phyloP scores from a whole-genome alignment of 2,888 invertebrate species.

The Amphipoea oculea region DNA sequence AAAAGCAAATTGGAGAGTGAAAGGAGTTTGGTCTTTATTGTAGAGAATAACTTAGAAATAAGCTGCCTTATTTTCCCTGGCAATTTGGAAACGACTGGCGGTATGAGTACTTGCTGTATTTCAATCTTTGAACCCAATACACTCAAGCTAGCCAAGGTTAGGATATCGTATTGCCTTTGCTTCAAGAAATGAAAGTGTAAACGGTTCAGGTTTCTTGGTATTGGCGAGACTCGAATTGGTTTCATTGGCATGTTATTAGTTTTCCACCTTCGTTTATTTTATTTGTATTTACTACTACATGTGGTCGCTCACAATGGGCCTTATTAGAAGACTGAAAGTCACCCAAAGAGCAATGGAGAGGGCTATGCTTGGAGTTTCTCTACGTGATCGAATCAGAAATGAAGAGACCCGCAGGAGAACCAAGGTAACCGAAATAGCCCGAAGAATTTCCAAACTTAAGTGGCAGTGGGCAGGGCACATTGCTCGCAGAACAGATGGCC shows the following conservation, averaged over 20 bases:
- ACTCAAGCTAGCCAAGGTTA: conserved; percentile 42
- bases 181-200: conserved; percentile 56
- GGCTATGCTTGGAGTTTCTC: no score
- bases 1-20: conserved; percentile 22
- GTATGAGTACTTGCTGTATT: conserved; percentile 53
- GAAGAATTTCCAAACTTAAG: no score
- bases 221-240: conserved; percentile 28
- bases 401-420: no score
- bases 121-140: conserved; percentile 62
- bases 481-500: no score
- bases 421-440: no score
- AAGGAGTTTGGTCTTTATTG: conserved; percentile 6
- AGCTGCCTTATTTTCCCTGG: conserved; percentile 42
- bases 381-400: no score
- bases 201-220: conserved; percentile 42
- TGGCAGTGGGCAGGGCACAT: no score
- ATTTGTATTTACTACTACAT: conserved; percentile 10
- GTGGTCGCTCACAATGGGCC: no score
- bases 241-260: conserved; percentile 37
- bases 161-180: conserved; percentile 51
- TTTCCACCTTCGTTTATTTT: conserved; percentile 31
- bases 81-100: conserved; percentile 40
- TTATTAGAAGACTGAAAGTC: no score
- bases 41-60: conserved; percentile 40
- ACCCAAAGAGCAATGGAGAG: no score